These are phyloP conservation scores for Cryptoblepharus egeriae DNA, from an alignment of 2,797 vertebrate species.

Conservation along the genomic window DNA sequence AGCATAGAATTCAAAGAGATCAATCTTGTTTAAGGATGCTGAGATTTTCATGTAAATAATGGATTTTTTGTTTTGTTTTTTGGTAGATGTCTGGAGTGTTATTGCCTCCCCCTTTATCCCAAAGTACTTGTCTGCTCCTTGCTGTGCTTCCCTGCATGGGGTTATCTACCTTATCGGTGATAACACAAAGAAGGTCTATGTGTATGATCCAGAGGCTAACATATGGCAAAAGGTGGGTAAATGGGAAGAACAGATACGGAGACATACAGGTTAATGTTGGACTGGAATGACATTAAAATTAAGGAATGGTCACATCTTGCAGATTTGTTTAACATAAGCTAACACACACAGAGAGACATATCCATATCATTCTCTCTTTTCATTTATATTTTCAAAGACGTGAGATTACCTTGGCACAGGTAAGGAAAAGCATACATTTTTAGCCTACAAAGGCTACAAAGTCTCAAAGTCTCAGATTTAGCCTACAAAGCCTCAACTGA, in stretches of 20 bases:
- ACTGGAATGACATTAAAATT: background rate
- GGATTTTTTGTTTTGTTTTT: background rate
- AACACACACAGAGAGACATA: background rate
- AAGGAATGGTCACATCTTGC: background rate
- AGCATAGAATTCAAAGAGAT: conserved; percentile 19
- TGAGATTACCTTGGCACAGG: background rate
- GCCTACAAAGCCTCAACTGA: background rate
- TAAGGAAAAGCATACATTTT: background rate
- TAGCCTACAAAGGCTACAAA: too few species aligned
- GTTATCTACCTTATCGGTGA: conserved; percentile 93
- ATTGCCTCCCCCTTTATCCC: conserved; percentile 95
- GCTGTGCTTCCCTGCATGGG: conserved; percentile 86
- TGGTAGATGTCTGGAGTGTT: conserved; percentile 88
- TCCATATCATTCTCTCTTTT: background rate
- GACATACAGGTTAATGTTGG: background rate
- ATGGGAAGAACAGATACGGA: too few species aligned
- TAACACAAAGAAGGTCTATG: conserved; percentile 96
- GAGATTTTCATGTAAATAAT: rapidly evolving
- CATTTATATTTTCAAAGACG: background rate
- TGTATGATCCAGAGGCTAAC: conserved; percentile 90
- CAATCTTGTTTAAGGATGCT: background rate
- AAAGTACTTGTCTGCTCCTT: conserved; percentile 94
- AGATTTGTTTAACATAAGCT: background rate
- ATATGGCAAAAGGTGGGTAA: conserved; percentile 91
- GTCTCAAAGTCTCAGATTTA: background rate